These are phyloP conservation scores for Hassar affinis DNA, from an alignment of 2,113 vertebrate species.

Conservation along the genomic window DNA sequence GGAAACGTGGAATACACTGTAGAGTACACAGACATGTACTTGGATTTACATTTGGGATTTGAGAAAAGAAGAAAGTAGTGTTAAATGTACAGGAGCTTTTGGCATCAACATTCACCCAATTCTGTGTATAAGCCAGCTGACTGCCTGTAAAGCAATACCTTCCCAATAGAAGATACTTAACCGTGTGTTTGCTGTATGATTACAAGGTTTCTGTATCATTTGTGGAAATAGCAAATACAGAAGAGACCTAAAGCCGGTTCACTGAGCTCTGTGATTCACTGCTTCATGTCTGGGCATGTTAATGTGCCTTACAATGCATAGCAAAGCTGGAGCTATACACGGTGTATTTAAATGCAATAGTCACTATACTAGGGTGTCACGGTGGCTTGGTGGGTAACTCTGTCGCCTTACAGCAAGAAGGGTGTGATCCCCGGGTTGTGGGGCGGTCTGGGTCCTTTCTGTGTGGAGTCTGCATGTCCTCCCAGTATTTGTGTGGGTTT, in stretches of 20 bases:
- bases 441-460: too few species aligned
- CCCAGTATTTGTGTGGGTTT: too few species aligned
- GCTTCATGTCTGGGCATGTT: constrained; percentile 56
- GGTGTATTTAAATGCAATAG: too few species aligned
- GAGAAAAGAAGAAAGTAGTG: not conserved
- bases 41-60: too few species aligned
- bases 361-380: too few species aligned
- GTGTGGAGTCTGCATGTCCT: too few species aligned
- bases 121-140: not conserved
- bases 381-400: too few species aligned
- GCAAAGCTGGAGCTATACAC: constrained; percentile 1
- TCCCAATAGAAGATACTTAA: too few species aligned
- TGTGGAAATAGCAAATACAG: not conserved
- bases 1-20: constrained; percentile 49
- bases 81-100: not conserved
- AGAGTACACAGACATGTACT: not conserved
- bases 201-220: not conserved
- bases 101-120: not conserved
- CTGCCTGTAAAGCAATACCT: not conserved
- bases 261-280: not conserved
- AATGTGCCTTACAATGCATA: not conserved
- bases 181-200: too few species aligned
- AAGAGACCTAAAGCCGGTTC: not conserved
- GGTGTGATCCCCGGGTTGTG: too few species aligned
- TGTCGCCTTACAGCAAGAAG: too few species aligned